Conservation (phyloP, 2,888 invertebrate species). For the Andrena fulva region DNA sequence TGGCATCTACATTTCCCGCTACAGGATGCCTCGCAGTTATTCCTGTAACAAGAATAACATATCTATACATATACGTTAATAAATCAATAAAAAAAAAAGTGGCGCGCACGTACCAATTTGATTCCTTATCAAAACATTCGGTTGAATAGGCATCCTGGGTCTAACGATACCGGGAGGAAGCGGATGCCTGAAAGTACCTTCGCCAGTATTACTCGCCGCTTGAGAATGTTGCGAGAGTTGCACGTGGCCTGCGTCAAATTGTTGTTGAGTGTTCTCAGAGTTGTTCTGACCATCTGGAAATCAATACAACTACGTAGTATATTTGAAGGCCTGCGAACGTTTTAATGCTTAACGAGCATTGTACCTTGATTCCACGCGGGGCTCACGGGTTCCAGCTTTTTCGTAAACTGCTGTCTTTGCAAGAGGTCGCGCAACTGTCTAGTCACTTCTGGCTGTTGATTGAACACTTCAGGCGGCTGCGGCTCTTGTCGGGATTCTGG, state of each 20-base stretch:
- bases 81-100: not conserved
- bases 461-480: slow-evolving; percentile 77
- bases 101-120: slow-evolving; percentile 74
- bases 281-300: slow-evolving; percentile 75
- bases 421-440: slow-evolving; percentile 92
- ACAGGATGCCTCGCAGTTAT: slow-evolving; percentile 77
- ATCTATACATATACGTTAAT: not conserved
- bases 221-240: slow-evolving; percentile 79
- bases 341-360: not conserved
- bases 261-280: slow-evolving; percentile 75
- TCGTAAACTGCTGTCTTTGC: slow-evolving; percentile 90
- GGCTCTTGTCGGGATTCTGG: slow-evolving; percentile 79
- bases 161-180: slow-evolving; percentile 87
- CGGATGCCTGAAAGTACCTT: slow-evolving; percentile 90
- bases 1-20: slow-evolving; percentile 83
- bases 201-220: slow-evolving; percentile 83
- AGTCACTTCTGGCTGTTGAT: slow-evolving; percentile 87
- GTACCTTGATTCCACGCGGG: slow-evolving; percentile 81
- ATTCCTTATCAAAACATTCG: slow-evolving; percentile 80
- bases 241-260: slow-evolving; percentile 79
- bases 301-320: not conserved
- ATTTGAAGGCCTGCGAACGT: not conserved
- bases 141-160: slow-evolving; percentile 85
- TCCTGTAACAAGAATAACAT: slow-evolving; percentile 67
- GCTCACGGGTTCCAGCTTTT: slow-evolving; percentile 86